Conservation (phyloP, 2,797 vertebrate genomes). For the Cossypha caffra region DNA sequence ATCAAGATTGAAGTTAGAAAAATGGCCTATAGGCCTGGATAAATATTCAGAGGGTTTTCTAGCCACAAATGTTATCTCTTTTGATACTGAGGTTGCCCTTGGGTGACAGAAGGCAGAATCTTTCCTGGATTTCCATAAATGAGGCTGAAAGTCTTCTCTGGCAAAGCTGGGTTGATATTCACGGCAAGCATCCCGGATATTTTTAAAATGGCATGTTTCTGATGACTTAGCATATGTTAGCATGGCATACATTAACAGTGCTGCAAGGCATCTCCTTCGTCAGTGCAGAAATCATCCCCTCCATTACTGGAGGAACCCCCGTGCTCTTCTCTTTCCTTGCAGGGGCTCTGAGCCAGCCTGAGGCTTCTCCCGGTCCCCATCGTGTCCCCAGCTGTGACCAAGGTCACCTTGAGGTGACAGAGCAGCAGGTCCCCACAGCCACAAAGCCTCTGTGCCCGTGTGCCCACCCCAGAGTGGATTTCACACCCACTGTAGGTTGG, state of each 20-base stretch:
- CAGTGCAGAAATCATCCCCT: neutral
- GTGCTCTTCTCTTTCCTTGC: neutral
- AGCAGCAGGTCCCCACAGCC: neutral
- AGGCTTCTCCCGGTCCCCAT: neutral
- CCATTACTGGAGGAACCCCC: neutral
- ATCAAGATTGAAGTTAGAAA: conserved; percentile 5
- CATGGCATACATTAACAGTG: neutral
- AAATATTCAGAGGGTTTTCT: neutral
- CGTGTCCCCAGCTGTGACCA: neutral
- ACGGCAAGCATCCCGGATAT: neutral
- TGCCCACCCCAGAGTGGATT: accelerated
- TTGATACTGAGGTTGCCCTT: conserved; percentile 42
- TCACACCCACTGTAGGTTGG: accelerated
- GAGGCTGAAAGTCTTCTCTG: conserved; percentile 1
- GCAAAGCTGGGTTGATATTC: neutral
- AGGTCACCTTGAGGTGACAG: neutral
- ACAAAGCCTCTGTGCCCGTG: neutral
- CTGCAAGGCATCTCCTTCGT: neutral
- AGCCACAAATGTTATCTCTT: neutral
- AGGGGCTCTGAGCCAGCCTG: neutral
- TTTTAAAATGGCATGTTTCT: conserved; percentile 30
- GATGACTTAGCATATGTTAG: conserved; percentile 52
- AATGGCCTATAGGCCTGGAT: neutral
- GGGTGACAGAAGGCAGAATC: conserved; percentile 46
- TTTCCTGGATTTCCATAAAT: conserved; percentile 37